Evolutionary conservation across 2,113 vertebrate species (phyloP).

Genomic region (Caretta caretta): DNA sequence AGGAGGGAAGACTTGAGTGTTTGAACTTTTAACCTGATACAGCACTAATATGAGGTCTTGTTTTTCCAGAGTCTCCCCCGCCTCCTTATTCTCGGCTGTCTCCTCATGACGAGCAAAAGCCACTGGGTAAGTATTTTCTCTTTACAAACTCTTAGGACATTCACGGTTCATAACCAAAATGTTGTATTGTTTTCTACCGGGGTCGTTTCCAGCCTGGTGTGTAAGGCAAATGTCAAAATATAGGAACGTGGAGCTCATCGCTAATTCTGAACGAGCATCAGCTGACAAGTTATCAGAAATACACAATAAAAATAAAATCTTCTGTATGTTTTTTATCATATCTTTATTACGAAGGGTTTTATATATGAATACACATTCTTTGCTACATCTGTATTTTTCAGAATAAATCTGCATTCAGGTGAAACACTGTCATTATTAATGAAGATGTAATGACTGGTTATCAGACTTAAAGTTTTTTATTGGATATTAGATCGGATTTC

Average conservation of each 20-base stretch:
- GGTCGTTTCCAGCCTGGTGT: neutral
- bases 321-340: neutral
- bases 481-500: neutral
- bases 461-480: neutral
- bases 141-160: neutral
- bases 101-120: slow-evolving; percentile 95
- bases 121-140: slow-evolving; percentile 90
- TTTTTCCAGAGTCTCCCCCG: slow-evolving; percentile 95
- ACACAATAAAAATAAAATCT: slow-evolving; percentile 39
- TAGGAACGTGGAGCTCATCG: slow-evolving; percentile 17
- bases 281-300: slow-evolving; percentile 40
- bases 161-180: neutral
- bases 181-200: neutral
- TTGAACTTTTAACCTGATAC: accelerated
- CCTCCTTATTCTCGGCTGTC: slow-evolving; percentile 98
- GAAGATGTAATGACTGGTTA: slow-evolving; percentile 60
- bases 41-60: slow-evolving; percentile 5
- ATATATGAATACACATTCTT: neutral
- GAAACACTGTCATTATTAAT: slow-evolving; percentile 52
- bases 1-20: accelerated
- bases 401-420: slow-evolving; percentile 1
- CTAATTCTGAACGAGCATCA: slow-evolving; percentile 64
- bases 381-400: slow-evolving; percentile 1
- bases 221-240: neutral
- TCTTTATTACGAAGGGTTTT: neutral